Evolutionary conservation across 2,113 vertebrate species (phyloP), one percentile per base, ranked within the genome.

Genomic region (Chlorodrepanis virens): DNA sequence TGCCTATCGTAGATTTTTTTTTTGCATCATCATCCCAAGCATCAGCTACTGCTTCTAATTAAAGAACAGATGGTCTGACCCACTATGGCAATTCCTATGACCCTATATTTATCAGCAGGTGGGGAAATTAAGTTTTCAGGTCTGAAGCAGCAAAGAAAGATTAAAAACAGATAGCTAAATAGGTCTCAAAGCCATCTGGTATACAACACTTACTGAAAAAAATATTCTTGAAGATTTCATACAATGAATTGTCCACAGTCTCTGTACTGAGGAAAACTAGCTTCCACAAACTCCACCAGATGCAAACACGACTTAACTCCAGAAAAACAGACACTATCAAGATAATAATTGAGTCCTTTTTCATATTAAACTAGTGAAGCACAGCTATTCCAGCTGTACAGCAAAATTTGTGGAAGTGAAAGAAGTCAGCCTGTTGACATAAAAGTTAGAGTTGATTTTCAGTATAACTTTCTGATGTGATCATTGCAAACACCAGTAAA

Each of bases 41-140:
- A 95, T 88, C 89, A 96, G 84, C n/a, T 95, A 50, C 35, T 80
- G 82, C 9, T 82, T 40, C 67, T 87, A 87, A 96, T 95, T 94
- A 91, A 96, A 82, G 57, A 80, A 80, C 92, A 96, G 91, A 93
- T 90, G 82, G 92, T 74, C 78, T 94, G 90, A 96, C 67, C 90
- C 71, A 85, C 59, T 28, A 86, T 1, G 9, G 47, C 59, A 90
- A 83, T 77, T 96, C 67, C 82, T 95, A 39, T 47, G 84, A 95
- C 85, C 93, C 87, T 83, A 0, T 37, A 89, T 83, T 93, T 87
- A 88, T 86, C 82, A 89, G 90, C 87, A 96, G 71, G 87, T 95
- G 59, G 50, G 42, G 29, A 97, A 97, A 93, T 93, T 69, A 91
- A 83, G 54, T 95, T 94, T 72, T 49, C 47, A 95, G 72, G 87